These are phyloP conservation scores for Patagioenas fasciata DNA, from an alignment of 2,113 vertebrate species.

Conservation along the genomic window DNA sequence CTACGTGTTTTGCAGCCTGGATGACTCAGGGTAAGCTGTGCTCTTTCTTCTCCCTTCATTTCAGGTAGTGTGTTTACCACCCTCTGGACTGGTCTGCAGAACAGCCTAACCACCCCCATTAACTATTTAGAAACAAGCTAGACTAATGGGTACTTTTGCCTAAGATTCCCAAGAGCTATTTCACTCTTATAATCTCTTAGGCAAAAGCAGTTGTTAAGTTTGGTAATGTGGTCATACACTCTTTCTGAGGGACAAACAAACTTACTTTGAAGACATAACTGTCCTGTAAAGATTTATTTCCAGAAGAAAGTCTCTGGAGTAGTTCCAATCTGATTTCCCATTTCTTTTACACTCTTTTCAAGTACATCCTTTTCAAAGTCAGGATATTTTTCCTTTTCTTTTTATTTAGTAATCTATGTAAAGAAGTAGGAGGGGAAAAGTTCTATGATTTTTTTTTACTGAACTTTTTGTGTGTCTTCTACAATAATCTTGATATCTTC, in stretches of 20 bases:
- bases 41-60: conserved; percentile 16
- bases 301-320: not conserved
- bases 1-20: not conserved
- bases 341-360: not conserved
- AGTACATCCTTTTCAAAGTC: not conserved
- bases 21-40: not conserved
- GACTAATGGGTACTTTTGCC: not conserved
- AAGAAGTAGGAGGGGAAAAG: not conserved
- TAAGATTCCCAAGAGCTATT: not conserved
- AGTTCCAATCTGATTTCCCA: not conserved
- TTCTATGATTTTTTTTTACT: not conserved
- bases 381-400: not conserved
- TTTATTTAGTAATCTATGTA: not conserved
- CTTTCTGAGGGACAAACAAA: not conserved
- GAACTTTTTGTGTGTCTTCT: not conserved
- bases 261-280: not conserved
- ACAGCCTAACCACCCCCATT: not conserved
- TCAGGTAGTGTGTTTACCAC: not conserved
- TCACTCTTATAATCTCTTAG: not conserved
- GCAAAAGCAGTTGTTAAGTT: not conserved
- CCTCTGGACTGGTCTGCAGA: not conserved
- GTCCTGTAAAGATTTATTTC: not conserved
- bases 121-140: not conserved
- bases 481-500: not conserved
- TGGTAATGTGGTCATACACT: not conserved